Conservation (phyloP, 2,888 invertebrate species). For the Drosophila paucipuncta region DNA sequence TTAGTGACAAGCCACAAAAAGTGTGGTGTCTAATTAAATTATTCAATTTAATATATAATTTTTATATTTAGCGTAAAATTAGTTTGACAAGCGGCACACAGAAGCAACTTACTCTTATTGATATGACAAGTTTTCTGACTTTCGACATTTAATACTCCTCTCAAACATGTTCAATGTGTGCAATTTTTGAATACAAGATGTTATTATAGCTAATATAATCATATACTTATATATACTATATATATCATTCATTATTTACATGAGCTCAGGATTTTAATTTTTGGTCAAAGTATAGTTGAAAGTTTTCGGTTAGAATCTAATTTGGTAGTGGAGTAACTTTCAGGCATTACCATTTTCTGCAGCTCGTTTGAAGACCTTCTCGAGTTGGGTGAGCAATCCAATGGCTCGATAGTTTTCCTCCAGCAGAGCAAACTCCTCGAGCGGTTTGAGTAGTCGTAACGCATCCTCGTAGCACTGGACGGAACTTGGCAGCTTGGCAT, state of each 20-base stretch:
- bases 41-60: not conserved
- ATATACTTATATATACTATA: not conserved
- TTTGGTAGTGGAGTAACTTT: not conserved
- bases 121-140: not conserved
- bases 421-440: conserved; percentile 83
- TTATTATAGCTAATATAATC: not conserved
- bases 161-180: not conserved
- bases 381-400: conserved; percentile 81
- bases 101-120: not conserved
- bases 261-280: conserved; percentile 21
- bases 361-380: conserved; percentile 75
- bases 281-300: conserved; percentile 39
- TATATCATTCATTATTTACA: not conserved
- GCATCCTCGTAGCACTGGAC: conserved; percentile 79
- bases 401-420: conserved; percentile 83
- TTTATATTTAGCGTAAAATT: not conserved
- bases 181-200: not conserved
- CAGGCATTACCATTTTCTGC: conserved; percentile 5
- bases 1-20: not conserved
- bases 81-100: not conserved
- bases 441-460: conserved; percentile 76
- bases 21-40: not conserved
- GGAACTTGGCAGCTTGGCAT: conserved; percentile 61
- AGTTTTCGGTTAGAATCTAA: not conserved
- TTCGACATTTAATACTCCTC: not conserved